Evolutionary conservation across 2,113 vertebrate species (phyloP), one percentile per base, ranked within the genome.

Genomic region (Melanocharis versteri): DNA sequence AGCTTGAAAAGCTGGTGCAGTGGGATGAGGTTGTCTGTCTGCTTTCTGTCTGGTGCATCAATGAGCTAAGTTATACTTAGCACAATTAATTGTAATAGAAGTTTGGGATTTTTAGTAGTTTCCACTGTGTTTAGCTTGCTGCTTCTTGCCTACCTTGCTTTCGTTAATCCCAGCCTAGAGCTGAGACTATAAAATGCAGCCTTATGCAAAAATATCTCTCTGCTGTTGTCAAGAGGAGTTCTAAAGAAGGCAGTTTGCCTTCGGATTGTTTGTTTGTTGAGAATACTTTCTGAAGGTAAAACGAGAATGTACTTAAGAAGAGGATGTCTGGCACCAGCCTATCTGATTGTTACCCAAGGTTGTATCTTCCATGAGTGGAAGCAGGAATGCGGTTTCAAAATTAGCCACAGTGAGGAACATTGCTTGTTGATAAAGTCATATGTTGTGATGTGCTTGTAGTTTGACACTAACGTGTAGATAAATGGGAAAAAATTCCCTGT

Each of bases 1-100:
- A 96, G 89, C 96, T 89, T 89, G 96, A 95, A 95, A 96, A 96
- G 89, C 96, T 96, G 96, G 94, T 92, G 91, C 48, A 33, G 93
- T 96, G 93, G 93, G 83, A 83, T 3, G 9, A 48, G 37, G 76
- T 69, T 92, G 93, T 72, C 86, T 93, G 93, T 57, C 96, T 85
- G 62, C 89, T 88, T 91, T 95, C 78, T 68, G 87, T 93, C 84
- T 93, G 82, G 76, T 37, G 39, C 96, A 80, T 95, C 89, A 83
- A 16, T 72, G 83, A 65, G 42, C 15, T 20, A 56, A 96, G 89
- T 86, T 92, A 60, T 65, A 72, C 45, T 90, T 88, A 83, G 50
- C 3, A 2, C 83, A 83, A 47, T 69, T 80, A 88, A 65, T 61
- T 89, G 80, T 65, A n/a, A 30, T 61, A 86, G 35, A 80, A 92